Base-by-base conservation (phyloP, 2,888 invertebrate species). In the Pristionchus mayeri region DNA sequence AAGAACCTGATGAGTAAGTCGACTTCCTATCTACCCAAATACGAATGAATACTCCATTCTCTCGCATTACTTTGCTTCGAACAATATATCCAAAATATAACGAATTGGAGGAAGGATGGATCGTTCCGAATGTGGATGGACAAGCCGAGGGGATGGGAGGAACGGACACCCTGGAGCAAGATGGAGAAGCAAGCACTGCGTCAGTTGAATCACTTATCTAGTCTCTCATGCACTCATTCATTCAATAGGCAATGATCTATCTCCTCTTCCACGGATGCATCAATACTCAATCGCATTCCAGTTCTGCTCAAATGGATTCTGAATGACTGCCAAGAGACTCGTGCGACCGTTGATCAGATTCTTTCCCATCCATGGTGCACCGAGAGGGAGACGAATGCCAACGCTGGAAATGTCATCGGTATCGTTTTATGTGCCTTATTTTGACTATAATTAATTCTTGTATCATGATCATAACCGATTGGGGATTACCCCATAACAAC, bases 221-320 rank as follows among this genome's bases (percentile, higher is more conserved):
- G 50, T 50, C 2, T 60, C 24, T 63, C n/a, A n/a, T n/a, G n/a
- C n/a, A n/a, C n/a, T n/a, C n/a, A n/a, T n/a, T n/a, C n/a, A n/a
- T n/a, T n/a, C n/a, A n/a, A n/a, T 13, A 63, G 13, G 24, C 67
- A 30, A 34, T 27, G 16, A 16, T 30, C 0, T 7, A 63, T 3
- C 30, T 67, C 34, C 21, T 16, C 18, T 30, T 2, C 4, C 3
- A n/a, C 2, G 16, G 9, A 27, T 37, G 7, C 13, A 6, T 37
- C 71, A 21, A 71, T n/a, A 40, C 21, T 40, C 40, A 21, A 3
- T 4, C 27, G n/a, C 24, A 37, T 91, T 91, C 21, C 87, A 94
- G 94, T 95, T 87, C 94, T 97, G 90, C 94, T 97, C 85, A 95
- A 95, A 87, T 95, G 95, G 92, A 95, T 97, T 87, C 94, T 98